A percentile compares a stretch with the other conserved stretches of the same genome.
Conservation (phyloP, 1,140 invertebrate species). For the Drosophila auraria region DNA sequence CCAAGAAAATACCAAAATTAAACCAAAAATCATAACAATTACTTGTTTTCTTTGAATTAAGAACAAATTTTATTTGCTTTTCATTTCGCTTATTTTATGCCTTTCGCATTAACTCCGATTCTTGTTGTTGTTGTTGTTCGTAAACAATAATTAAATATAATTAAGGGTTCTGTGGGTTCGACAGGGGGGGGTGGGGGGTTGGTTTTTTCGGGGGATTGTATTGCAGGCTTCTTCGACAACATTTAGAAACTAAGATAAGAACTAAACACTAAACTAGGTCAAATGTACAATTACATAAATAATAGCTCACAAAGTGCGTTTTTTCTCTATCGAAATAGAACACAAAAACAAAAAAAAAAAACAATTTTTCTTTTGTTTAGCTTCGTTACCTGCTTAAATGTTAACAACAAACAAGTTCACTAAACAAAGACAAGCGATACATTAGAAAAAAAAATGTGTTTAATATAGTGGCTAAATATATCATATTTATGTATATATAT, state of each 20-base stretch:
- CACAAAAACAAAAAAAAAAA: conserved; percentile 53
- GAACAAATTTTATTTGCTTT: conserved; percentile 73
- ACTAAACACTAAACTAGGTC: conserved; percentile 77
- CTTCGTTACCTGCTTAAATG: conserved; percentile 71
- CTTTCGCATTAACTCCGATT: conserved; percentile 29
- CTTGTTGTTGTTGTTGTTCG: conserved; percentile 30
- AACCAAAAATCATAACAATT: conserved; percentile 25
- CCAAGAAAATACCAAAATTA: conserved; percentile 26
- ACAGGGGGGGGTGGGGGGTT: not conserved
- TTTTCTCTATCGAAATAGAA: conserved; percentile 13
- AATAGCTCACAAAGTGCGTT: conserved; percentile 66
- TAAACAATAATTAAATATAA: conserved; percentile 59
- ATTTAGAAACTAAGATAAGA: conserved; percentile 78
- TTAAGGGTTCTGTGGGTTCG: conserved; percentile 44
- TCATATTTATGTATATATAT: conserved; percentile 45
- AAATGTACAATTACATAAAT: conserved; percentile 68
- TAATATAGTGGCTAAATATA: conserved; percentile 59
- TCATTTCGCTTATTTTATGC: conserved; percentile 45
- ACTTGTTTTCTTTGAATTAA: conserved; percentile 44
- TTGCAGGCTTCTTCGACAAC: conserved; percentile 59
- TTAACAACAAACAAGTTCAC: conserved; percentile 66
- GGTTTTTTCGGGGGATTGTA: conserved; percentile 17
- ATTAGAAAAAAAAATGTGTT: conserved; percentile 36
- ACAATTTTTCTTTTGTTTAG: conserved; percentile 35
- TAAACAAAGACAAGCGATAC: conserved; percentile 56